Base-by-base conservation (phyloP, 2,113 vertebrate genomes). In the Caranx ignobilis region DNA sequence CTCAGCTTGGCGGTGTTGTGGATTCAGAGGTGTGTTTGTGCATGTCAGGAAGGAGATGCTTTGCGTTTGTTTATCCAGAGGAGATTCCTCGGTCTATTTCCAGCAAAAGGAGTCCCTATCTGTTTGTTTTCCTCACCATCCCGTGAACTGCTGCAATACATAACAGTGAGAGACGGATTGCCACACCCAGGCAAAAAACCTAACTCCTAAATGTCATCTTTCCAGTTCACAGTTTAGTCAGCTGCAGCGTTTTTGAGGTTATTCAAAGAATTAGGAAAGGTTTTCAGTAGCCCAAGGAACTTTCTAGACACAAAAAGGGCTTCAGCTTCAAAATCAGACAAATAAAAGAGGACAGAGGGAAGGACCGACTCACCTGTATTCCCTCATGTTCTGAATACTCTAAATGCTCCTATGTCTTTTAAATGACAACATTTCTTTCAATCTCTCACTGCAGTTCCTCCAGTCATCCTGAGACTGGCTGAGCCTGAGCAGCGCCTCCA, bases 401-500 rank as follows among this genome's bases (percentile, higher is more conserved):
- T 19, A 54, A 60, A n/a, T 50, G 35, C 55, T 21, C 31, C 31
- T n/a, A 16, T 26, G 8, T 32, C 4, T 12, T 4, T 54, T 41
- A 15, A 69, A 60, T 45, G 0, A 67, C 15, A 12, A 50, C 0
- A 0, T 21, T 48, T 47, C 2, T 62, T 59, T 71, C 1, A 19
- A 19, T 21, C 77, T 0, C 59, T 56, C 19, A 2, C 43, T 67
- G 37, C 93, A 99, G 98, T 97, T 94, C 96, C 97, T n/a, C 98
- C 98, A 0, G 95, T 96, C 8, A 97, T 99, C 89, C 74, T 98
- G 75, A 96, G 94, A 34, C 94, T 99, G 91, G 95, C 96, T 59
- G 97, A 99, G 84, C 98, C 98, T 0, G 97, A 97, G 76, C 94
- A 95, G 11, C 96, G 97, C 19, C 95, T 98, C 85, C 96, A 98